Evolutionary conservation across 2,797 vertebrate genomes (phyloP).

Genomic region (Acanthis flammea): DNA sequence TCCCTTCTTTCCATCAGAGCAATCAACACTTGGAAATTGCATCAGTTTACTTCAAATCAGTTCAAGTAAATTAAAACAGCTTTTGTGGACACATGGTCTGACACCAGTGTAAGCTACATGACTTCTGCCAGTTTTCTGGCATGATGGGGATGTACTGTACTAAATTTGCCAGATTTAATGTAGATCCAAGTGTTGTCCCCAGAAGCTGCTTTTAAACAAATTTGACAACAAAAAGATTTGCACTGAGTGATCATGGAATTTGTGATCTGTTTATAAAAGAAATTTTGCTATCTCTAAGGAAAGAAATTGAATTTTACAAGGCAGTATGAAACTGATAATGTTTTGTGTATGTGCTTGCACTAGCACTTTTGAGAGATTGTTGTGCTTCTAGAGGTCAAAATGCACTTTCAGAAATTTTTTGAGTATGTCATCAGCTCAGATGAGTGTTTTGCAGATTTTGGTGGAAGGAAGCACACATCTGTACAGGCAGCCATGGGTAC

Average conservation of each 20-base stretch:
- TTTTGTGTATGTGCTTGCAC: background rate
- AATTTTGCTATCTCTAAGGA: background rate
- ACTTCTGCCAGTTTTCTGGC: background rate
- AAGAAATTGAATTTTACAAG: background rate
- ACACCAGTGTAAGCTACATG: background rate
- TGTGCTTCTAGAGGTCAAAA: background rate
- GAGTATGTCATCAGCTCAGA: background rate
- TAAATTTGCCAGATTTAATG: background rate
- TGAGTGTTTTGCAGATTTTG: background rate
- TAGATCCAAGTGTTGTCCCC: background rate
- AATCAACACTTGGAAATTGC: background rate
- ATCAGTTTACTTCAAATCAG: background rate
- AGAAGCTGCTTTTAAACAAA: background rate
- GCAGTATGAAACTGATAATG: background rate
- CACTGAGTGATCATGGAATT: background rate
- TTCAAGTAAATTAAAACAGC: background rate
- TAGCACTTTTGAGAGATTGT: background rate
- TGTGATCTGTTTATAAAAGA: background rate
- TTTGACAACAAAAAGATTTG: background rate
- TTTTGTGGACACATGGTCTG: background rate
- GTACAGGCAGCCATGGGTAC: background rate
- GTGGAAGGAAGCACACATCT: background rate
- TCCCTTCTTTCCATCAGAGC: background rate
- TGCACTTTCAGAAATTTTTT: background rate
- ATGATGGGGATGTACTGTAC: background rate